These are phyloP conservation scores for Misgurnus anguillicaudatus DNA, from an alignment of 2,113 vertebrate genomes.

Conservation along the genomic window DNA sequence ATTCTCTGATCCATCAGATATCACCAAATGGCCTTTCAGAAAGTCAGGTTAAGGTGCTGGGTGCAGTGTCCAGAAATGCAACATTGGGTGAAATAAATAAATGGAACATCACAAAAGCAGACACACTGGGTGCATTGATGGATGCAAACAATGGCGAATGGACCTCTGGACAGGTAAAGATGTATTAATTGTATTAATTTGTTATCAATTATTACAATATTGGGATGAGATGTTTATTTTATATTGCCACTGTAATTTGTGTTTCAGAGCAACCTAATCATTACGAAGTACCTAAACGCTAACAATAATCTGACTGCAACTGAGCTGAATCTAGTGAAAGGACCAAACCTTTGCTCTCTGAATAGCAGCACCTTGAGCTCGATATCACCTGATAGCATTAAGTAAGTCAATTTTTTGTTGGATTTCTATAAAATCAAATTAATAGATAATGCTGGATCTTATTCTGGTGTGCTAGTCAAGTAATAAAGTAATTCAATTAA, in stretches of 20 bases:
- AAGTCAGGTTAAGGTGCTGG: slow-evolving; percentile 48
- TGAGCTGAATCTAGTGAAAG: slow-evolving; percentile 48
- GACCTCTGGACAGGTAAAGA: slow-evolving; percentile 44
- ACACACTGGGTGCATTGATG: slow-evolving; percentile 57
- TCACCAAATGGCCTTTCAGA: slow-evolving; percentile 50
- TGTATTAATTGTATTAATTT: background rate
- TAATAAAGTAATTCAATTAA: too few relatives aligned
- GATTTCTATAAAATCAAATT: too few relatives aligned
- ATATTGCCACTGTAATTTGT: background rate
- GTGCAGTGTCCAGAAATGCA: slow-evolving; percentile 46
- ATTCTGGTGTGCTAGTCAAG: too few relatives aligned
- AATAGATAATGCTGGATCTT: too few relatives aligned
- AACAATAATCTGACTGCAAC: slow-evolving; percentile 54
- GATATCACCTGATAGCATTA: slow-evolving; percentile 53
- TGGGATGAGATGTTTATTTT: background rate
- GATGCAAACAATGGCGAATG: slow-evolving; percentile 47
- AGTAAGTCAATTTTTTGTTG: slow-evolving; percentile 62
- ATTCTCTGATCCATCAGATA: slow-evolving; percentile 39
- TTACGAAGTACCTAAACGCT: slow-evolving; percentile 52
- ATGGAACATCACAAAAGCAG: slow-evolving; percentile 56
- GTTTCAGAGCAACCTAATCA: slow-evolving; percentile 63
- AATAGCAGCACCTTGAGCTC: background rate
- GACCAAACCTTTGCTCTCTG: slow-evolving; percentile 65
- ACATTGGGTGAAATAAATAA: slow-evolving; percentile 47
- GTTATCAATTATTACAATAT: background rate